Evolutionary conservation across 2,113 vertebrate species (phyloP), one percentile per base, ranked within the genome.

Genomic region (Artemisiospiza belli): DNA sequence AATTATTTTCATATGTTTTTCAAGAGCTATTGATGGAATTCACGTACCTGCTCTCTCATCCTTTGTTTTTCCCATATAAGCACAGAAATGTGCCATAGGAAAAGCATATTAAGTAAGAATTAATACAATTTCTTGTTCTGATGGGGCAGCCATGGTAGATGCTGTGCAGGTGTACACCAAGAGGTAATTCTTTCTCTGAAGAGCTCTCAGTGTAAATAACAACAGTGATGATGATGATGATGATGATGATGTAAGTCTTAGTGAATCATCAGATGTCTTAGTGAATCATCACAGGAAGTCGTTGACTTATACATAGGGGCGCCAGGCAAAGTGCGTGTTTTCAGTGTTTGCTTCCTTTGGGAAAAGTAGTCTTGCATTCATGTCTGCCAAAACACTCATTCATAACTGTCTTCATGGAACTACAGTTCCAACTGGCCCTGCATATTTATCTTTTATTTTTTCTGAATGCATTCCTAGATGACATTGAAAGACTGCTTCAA

Each of bases 281-380:
- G 44, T 91, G 96, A 92, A 89, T 96, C 90, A 93, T 80, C 47
- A 46, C 55, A 84, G 75, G 83, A 94, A 92, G 80, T 59, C 87
- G 64, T 87, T 96, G 90, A 82, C 79, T 89, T 80, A 24, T 6
- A 80, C n/a, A 14, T n/a, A 23, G 61, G 1, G 46, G 75, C 57
- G 54, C 35, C 81, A 92, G 87, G 49, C 47, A 20, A 94, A 96
- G 87, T 55, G 73, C 57, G 18, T 59, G 54, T 75, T 80, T 89
- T 88, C 83, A 89, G 14, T 51, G 30, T 80, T 86, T 81, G 14
- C 49, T 94, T 96, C 92, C 92, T 69, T 85, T 76, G 79, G 78
- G 85, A 93, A 83, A 88, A 94, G 28, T 9, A 39, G 15, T 76
- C 81, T 67, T 83, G 85, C 41, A 75, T 80, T 88, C 58, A 25